Base-by-base conservation (phyloP, 2,888 invertebrate species). In the Dioctria linearis region DNA sequence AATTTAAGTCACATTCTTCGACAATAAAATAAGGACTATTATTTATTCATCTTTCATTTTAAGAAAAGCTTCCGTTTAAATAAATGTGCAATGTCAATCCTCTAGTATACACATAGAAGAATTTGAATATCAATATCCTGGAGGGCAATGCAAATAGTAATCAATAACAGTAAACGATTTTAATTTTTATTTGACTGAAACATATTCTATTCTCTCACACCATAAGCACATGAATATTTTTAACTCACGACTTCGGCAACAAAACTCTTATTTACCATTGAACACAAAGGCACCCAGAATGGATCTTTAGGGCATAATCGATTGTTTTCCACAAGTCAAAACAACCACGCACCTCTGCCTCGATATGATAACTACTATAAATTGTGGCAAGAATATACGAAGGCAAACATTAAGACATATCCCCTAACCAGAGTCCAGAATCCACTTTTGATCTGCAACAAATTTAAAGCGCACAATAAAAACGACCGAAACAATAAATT, bases 71-170 rank as follows among this genome's bases (percentile, higher is more conserved):
- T 25, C 25, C 25, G 25, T 25, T 25, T 25, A 25, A 25, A 25
- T 25, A 25, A 25, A 25, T 25, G 25, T 25, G 25, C 25, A 25
- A 25, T 25, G 25, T 25, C 25, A 25, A 2, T 25, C 0, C 25
- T 25, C 25, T 25, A 25, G 25, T 25, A 5, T 46, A 46, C 5
- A 46, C 49, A 46, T 46, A 6, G 5, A 6, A 46, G 6, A 46
- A 46, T 46, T 46, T 46, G 59, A 42, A 59, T 61, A 25, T 25
- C 25, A 25, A 25, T 40, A 49, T 42, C 25, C 75, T 13, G 5
- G 75, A 57, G 76, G 73, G 43, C 49, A 76, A 63, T 42, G 49
- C 76, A 76, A 76, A 63, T 63, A 76, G 76, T 46, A 39, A 76
- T 76, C 76, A 76, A 76, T 76, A 76, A 76, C 49, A 43, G 6